phyloP scores from a whole-genome alignment of 1,140 invertebrate species.

The Zaprionus nigranus region DNA sequence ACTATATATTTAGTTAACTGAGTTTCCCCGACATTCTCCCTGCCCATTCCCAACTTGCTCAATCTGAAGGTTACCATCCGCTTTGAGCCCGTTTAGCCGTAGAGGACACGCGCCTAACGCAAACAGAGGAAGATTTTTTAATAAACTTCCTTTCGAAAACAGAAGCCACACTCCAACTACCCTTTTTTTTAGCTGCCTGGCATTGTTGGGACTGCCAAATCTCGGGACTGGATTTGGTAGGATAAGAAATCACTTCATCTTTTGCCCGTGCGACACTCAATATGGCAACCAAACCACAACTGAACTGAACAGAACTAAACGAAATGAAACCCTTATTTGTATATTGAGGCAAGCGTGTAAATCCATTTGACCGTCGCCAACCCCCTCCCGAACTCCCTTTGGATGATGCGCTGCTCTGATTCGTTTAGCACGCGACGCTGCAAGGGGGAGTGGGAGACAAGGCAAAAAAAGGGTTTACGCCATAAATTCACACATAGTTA shows the following conservation, averaged over 20 bases:
- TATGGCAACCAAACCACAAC: conserved; percentile 41
- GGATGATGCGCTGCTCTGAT: conserved; percentile 53
- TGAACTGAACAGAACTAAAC: conserved; percentile 2
- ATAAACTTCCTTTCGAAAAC: conserved; percentile 71
- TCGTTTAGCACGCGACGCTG: conserved; percentile 50
- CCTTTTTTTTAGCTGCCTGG: conserved; percentile 36
- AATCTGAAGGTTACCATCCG: conserved; percentile 32
- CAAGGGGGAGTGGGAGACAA: conserved; percentile 19
- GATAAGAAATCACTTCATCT: conserved; percentile 83
- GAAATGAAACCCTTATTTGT: conserved; percentile 74
- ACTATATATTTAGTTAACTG: conserved; percentile 79
- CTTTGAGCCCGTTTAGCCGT: conserved; percentile 34
- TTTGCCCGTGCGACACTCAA: conserved; percentile 62
- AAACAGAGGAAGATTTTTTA: conserved; percentile 77
- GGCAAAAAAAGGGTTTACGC: conserved; percentile 66
- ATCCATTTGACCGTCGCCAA: conserved; percentile 58
- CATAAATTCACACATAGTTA: conserved; percentile 82
- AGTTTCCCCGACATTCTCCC: conserved; percentile 37
- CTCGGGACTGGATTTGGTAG: conserved; percentile 71
- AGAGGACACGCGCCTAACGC: conserved; percentile 76
- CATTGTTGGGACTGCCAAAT: conserved; percentile 22
- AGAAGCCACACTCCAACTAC: conserved; percentile 51
- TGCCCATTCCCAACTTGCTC: background rate
- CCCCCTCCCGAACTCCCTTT: conserved; percentile 16
- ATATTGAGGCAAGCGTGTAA: conserved; percentile 81